Evolutionary conservation across 1,140 invertebrate genomes (phyloP), one percentile per base, ranked within the genome.

Genomic region (Pararge aegeria): DNA sequence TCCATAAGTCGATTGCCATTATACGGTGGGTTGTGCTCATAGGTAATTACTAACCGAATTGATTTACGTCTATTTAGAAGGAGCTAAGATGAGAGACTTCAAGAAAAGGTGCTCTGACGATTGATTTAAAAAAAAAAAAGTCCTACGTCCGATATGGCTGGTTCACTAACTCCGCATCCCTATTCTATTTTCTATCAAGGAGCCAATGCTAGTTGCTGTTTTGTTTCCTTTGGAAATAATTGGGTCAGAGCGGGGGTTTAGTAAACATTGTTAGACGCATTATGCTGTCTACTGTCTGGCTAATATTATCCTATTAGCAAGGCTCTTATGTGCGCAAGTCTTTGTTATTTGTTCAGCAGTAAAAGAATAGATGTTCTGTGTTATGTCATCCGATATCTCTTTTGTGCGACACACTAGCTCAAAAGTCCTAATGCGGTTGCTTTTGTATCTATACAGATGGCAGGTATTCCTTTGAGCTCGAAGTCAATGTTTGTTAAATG

Each of bases 201-300:
- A 18, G 38, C 1, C 2, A 16, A 42, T 16, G 13, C 16, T 16
- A 42, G 38, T 42, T 42, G 2, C 34, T 42, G 38, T 42, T 42
- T 42, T 42, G 38, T 42, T 42, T 42, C 38, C 13, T 42, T 18
- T 42, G 38, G 38, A 42, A 10, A 42, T 42, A 42, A 42, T 42
- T 42, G 13, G 38, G 38, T 42, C 38, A 42, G 38, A 42, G 13
- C 5, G 38, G 10, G 38, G 38, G 38, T 42, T 16, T 12, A 42
- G 15, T 2, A 42, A 42, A 42, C 38, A 42, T 42, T 16, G 38
- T 42, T 42, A 18, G 13, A 42, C 9, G 38, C 16, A 42, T 42
- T 42, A 42, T 42, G 38, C 18, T 15, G 38, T 42, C 16, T 42
- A 42, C 38, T 42, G 15, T 42, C 38, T 42, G 38, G 13, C 13